These are phyloP conservation scores for Azemiops feae DNA, from an alignment of 2,113 vertebrate species.

Conservation along the genomic window DNA sequence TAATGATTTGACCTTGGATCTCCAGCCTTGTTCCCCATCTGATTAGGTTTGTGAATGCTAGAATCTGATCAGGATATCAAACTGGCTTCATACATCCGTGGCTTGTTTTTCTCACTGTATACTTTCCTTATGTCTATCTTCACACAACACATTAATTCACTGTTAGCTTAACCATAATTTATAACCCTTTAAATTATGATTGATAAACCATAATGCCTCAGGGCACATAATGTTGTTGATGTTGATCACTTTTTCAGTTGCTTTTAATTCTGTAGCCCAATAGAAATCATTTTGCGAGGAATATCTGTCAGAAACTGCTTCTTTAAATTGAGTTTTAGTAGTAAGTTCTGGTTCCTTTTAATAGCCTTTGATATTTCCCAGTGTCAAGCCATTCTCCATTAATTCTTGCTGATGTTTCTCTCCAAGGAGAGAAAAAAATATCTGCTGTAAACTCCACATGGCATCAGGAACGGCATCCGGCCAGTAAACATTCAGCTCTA, in stretches of 20 bases:
- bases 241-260: background rate
- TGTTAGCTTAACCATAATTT: background rate
- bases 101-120: background rate
- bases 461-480: background rate
- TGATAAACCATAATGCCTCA: background rate
- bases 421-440: background rate
- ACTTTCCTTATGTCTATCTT: background rate
- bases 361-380: background rate
- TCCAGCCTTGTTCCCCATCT: background rate
- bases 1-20: background rate
- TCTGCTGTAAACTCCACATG: background rate
- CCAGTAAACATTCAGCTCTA: background rate
- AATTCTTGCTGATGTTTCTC: background rate
- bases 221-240: background rate
- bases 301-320: background rate
- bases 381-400: background rate
- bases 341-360: background rate
- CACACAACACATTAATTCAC: background rate
- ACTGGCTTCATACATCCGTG: background rate
- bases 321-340: background rate
- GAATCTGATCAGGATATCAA: background rate
- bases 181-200: background rate
- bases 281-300: background rate
- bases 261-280: background rate
- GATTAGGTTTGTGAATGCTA: background rate